A percentile compares a stretch with the other conserved stretches of the same genome.
phyloP scores from a whole-genome alignment of 2,888 invertebrate genomes.

The Leucania comma region DNA sequence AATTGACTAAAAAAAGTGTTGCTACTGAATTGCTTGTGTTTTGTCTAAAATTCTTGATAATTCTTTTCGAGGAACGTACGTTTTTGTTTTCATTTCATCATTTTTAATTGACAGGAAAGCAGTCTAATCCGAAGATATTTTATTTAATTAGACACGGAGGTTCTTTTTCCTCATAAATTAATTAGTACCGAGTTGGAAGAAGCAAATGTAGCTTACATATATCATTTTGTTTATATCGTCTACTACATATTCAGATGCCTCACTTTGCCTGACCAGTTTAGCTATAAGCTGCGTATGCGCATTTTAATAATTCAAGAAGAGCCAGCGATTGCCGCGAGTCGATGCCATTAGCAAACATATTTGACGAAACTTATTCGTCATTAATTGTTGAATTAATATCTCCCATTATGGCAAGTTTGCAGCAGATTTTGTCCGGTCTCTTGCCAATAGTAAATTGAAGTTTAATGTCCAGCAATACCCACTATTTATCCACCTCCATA shows the following conservation, averaged over 20 bases:
- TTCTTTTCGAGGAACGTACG: not conserved
- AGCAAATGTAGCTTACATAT: slow-evolving; percentile 39
- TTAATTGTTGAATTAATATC: slow-evolving; percentile 20
- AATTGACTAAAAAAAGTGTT: not conserved
- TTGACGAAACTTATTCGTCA: slow-evolving; percentile 35
- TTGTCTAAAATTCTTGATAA: not conserved
- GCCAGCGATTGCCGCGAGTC: slow-evolving; percentile 24
- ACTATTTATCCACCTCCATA: slow-evolving; percentile 33
- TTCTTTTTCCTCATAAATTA: slow-evolving; percentile 29
- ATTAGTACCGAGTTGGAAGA: slow-evolving; percentile 25
- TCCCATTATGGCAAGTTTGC: slow-evolving; percentile 17
- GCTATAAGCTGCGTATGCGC: slow-evolving; percentile 14
- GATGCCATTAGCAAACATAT: slow-evolving; percentile 40
- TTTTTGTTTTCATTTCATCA: slow-evolving; percentile 19
- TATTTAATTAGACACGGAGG: slow-evolving; percentile 4
- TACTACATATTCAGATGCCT: slow-evolving; percentile 14
- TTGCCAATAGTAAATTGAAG: slow-evolving; percentile 1
- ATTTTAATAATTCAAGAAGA: slow-evolving; percentile 49
- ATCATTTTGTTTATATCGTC: slow-evolving; percentile 29
- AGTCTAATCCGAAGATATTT: not conserved
- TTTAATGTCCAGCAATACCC: slow-evolving; percentile 10
- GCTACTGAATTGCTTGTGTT: not conserved
- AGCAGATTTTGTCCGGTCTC: slow-evolving; percentile 1
- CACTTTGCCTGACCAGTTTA: slow-evolving; percentile 18
- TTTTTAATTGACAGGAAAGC: slow-evolving; percentile 32